Evolutionary conservation across 1,140 invertebrate genomes (phyloP).

Genomic region (Ridgeia piscesae): DNA sequence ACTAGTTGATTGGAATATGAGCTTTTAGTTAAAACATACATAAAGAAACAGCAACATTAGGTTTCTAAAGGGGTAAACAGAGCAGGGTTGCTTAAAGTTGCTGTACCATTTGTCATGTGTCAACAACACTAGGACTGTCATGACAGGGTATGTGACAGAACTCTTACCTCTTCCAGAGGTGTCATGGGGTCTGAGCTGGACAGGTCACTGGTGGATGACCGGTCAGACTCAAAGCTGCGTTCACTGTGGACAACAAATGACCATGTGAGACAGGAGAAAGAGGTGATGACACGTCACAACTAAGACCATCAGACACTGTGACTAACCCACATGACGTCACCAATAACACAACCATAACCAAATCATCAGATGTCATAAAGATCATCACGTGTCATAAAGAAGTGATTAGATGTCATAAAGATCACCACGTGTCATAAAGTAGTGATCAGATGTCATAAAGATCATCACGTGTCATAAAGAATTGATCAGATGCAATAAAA

Average conservation of each 20-base stretch:
- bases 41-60: no score
- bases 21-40: no score
- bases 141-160: neutral
- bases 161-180: neutral
- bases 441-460: no score
- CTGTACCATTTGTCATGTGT: neutral
- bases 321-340: neutral
- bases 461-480: no score
- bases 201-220: constrained; percentile 41
- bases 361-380: no score
- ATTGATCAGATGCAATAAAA: no score
- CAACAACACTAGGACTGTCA: neutral
- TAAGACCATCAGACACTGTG: neutral
- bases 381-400: no score
- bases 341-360: neutral
- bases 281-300: neutral
- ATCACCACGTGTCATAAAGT: no score
- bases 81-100: neutral
- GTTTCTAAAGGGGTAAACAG: no score
- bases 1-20: no score
- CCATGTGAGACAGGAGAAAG: neutral
- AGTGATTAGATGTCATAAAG: no score
- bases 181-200: constrained; percentile 38
- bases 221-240: constrained; percentile 47
- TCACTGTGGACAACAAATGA: constrained; percentile 38